Evolutionary conservation across 2,888 invertebrate species (phyloP), one percentile per base, ranked within the genome.

Genomic region (Punctoribates punctum): DNA sequence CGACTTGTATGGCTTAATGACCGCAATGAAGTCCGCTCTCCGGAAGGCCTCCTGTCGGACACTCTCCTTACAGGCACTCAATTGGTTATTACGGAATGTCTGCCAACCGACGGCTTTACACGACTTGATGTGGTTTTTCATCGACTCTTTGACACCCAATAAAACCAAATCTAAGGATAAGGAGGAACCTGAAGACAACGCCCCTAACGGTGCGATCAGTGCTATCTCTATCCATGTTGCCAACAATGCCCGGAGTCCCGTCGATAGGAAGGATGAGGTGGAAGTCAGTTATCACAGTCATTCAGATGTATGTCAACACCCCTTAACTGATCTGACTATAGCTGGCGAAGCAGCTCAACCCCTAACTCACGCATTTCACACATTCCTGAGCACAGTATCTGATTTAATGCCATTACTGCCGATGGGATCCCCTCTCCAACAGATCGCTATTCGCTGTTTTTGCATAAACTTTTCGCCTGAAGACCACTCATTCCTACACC

Each of bases 61-160:
- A 85, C 94, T 78, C 91, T 95, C 81, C 90, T 92, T 84, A 92
- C 94, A 91, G 88, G 95, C 96, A 0, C 86, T 97, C 80, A 96
- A 96, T 83, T 99, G 98, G 98, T 85, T 99, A 27, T 85, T 98
- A 67, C 88, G 94, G 74, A 94, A 91, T 74, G 92, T 95, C 0
- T 94, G 95, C 0, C 94, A 94, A 83, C 91, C 94, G 4, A 90
- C 91, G 5, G 92, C 94, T 82, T 88, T 98, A 25, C 96, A 97
- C 81, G 97, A 98, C 85, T 87, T 97, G 13, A 88, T 98, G 83
- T 97, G 97, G 97, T 96, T 94, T 92, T 95, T 96, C 83, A 93
- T 95, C 27, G 89, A 90, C 17, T 91, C 96, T 0, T 86, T 96
- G 54, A 90, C 90, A 2, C 88, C 89, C 0, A 76, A 80, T 70